phyloP scores from a whole-genome alignment of 1,140 invertebrate genomes.

The Hormaphis cornu region DNA sequence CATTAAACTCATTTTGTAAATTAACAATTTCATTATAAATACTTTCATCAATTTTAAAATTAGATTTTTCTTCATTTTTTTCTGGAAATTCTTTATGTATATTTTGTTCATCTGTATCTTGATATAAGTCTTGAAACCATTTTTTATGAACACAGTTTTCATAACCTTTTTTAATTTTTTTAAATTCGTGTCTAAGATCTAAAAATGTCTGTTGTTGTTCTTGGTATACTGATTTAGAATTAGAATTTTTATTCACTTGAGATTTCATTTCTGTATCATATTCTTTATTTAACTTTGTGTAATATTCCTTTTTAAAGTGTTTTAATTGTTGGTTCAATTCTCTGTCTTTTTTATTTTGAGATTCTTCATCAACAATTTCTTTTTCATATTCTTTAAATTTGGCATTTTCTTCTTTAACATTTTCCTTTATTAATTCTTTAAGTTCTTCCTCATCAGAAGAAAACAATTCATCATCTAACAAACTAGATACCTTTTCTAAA shows the following conservation, averaged over 20 bases:
- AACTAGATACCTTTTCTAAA: background rate
- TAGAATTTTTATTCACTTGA: background rate
- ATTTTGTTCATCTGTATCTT: background rate
- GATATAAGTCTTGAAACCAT: background rate
- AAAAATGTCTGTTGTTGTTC: background rate
- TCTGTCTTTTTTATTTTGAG: too few relatives aligned
- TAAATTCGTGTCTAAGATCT: background rate
- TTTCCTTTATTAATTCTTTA: too few relatives aligned
- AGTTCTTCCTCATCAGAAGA: too few relatives aligned
- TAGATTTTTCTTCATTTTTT: background rate
- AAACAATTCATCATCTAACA: too few relatives aligned
- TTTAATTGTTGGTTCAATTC: background rate
- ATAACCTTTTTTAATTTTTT: background rate
- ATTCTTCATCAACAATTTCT: too few relatives aligned
- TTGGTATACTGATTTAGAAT: background rate
- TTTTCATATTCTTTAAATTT: too few relatives aligned
- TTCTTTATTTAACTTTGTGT: background rate
- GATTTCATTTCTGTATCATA: background rate
- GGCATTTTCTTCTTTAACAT: too few relatives aligned
- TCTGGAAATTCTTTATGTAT: background rate
- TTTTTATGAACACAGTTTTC: background rate
- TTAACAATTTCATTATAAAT: background rate
- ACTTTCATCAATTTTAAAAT: background rate
- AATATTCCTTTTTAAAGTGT: background rate
- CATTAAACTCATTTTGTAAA: background rate